Conservation (phyloP, 2,797 vertebrate genomes). For the Sebastolobus alascanus region DNA sequence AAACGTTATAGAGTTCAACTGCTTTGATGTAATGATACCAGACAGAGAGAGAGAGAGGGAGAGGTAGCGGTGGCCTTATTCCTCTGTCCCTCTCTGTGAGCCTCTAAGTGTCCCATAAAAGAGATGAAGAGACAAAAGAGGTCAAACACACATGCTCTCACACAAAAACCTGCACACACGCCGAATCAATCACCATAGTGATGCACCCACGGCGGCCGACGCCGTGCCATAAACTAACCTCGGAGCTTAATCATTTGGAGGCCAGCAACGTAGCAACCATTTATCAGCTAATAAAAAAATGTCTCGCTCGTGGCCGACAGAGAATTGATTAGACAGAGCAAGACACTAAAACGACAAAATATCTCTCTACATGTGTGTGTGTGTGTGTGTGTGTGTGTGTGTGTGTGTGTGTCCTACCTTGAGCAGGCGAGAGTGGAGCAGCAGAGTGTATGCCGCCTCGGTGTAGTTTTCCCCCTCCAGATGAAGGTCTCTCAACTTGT, state of each 20-base stretch:
- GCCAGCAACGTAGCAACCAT: constrained; percentile 46
- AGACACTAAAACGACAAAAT: constrained; percentile 33
- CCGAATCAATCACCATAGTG: constrained; percentile 60
- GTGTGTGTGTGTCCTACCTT: constrained; percentile 85
- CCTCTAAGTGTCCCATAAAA: constrained; percentile 59
- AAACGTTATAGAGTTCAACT: constrained; percentile 48
- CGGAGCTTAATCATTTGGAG: constrained; percentile 56
- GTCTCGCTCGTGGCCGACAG: constrained; percentile 32
- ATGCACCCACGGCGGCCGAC: constrained; percentile 38
- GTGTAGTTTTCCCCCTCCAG: constrained; percentile 97
- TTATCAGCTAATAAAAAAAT: constrained; percentile 64
- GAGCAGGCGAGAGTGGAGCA: constrained; percentile 95
- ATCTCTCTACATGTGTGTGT: constrained; percentile 23
- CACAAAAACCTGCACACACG: background rate
- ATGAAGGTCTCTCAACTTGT: constrained; percentile 97
- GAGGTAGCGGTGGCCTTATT: background rate
- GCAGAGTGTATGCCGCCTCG: constrained; percentile 95
- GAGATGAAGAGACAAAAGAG: constrained; percentile 58
- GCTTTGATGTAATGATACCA: constrained; percentile 36
- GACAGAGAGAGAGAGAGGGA: constrained; percentile 13
- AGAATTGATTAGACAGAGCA: constrained; percentile 46
- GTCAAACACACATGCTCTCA: constrained; percentile 43
- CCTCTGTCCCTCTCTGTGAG: constrained; percentile 28
- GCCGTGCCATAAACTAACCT: constrained; percentile 64
- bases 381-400: constrained; percentile 45